Conservation (phyloP, 2,113 vertebrate species). For the Xiphias gladius region DNA sequence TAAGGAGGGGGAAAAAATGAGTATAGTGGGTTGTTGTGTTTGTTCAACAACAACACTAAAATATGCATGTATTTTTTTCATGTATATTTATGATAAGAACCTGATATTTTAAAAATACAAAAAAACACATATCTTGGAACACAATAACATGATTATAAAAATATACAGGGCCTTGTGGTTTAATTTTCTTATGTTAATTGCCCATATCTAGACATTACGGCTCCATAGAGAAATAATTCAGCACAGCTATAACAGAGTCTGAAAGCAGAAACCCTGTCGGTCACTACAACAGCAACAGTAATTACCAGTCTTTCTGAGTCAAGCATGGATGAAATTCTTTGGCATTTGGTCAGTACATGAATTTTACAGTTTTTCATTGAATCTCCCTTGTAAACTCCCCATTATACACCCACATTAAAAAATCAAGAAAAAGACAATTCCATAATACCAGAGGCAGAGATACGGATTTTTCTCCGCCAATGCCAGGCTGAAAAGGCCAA, state of each 20-base stretch:
- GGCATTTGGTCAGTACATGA: neutral
- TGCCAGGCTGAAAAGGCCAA: neutral
- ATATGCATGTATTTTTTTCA: neutral
- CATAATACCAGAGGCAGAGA: neutral
- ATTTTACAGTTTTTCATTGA: neutral
- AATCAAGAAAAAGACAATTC: neutral
- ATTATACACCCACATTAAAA: neutral
- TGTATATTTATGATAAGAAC: neutral
- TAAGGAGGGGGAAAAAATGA: slow-evolving; percentile 72
- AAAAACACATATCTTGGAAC: neutral
- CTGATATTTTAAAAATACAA: neutral
- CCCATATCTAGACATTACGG: neutral
- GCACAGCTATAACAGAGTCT: neutral
- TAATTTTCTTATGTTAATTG: neutral
- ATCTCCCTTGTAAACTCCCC: neutral
- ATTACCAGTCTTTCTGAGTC: neutral
- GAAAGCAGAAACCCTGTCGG: neutral
- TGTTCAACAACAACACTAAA: neutral
- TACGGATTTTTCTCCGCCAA: neutral
- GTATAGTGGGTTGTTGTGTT: neutral
- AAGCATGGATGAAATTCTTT: neutral
- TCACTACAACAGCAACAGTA: neutral
- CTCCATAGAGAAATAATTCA: neutral
- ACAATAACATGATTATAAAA: neutral
- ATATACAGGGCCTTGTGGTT: neutral